These are phyloP conservation scores for Gonioctena quinquepunctata DNA, from an alignment of 1,140 invertebrate genomes.

Conservation along the genomic window DNA sequence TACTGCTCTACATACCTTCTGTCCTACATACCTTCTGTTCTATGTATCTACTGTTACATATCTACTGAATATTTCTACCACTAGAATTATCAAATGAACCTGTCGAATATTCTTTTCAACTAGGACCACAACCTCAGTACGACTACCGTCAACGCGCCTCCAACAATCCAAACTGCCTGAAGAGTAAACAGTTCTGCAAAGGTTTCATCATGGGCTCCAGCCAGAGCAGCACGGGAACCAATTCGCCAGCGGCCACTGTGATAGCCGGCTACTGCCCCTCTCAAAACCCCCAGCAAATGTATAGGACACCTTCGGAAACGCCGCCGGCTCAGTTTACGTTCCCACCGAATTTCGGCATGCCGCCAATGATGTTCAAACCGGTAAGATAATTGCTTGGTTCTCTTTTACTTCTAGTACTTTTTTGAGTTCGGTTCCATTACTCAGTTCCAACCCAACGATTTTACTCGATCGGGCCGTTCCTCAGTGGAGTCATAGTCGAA, in stretches of 20 bases:
- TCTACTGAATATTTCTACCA: too few relatives aligned
- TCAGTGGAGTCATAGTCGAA: too few relatives aligned
- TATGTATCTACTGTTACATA: too few relatives aligned
- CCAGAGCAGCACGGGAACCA: constrained; percentile 50
- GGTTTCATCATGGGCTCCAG: constrained; percentile 36
- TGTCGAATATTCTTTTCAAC: too few relatives aligned
- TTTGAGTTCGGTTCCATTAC: too few relatives aligned
- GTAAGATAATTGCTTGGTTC: too few relatives aligned
- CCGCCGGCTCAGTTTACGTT: constrained; percentile 42
- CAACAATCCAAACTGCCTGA: constrained; percentile 8
- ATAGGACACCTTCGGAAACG: constrained; percentile 46
- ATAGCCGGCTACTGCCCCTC: constrained; percentile 40
- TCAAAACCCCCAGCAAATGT: constrained; percentile 26
- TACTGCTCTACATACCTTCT: too few relatives aligned
- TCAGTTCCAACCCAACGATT: too few relatives aligned
- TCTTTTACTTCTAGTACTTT: too few relatives aligned
- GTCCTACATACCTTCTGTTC: too few relatives aligned
- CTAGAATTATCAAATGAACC: too few relatives aligned
- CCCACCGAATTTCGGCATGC: constrained; percentile 29
- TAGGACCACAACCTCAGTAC: background rate
- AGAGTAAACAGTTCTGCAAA: constrained; percentile 2
- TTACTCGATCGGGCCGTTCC: too few relatives aligned
- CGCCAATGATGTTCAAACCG: constrained; percentile 44
- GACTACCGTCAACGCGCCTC: constrained; percentile 8
- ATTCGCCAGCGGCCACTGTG: constrained; percentile 50